Evolutionary conservation across 2,888 invertebrate genomes (phyloP).

Genomic region (Periphyllus acericola): DNA sequence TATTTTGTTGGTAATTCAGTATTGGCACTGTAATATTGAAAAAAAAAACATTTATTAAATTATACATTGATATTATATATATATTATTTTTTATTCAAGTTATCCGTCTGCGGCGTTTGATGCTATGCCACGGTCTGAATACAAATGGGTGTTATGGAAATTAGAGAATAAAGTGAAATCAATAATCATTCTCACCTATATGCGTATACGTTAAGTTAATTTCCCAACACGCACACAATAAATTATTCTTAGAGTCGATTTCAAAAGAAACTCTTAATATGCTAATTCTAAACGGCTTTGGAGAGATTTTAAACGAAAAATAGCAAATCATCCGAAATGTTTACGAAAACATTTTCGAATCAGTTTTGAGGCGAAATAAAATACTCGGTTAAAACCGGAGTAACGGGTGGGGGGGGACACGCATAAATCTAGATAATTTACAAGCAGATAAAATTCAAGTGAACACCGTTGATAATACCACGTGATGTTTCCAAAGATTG

Average conservation of each 20-base stretch:
- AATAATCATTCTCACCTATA: slow-evolving; percentile 14
- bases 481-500: too few relatives aligned
- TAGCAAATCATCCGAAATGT: slow-evolving; percentile 20
- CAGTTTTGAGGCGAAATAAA: not conserved
- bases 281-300: slow-evolving; percentile 9
- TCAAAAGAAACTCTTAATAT: slow-evolving; percentile 10
- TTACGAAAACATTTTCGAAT: slow-evolving; percentile 6
- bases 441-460: too few relatives aligned
- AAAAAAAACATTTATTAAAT: too few relatives aligned
- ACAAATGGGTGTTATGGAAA: not conserved
- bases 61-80: too few relatives aligned
- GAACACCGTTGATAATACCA: too few relatives aligned
- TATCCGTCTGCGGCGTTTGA: too few relatives aligned
- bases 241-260: not conserved
- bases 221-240: slow-evolving; percentile 27
- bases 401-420: not conserved
- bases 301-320: slow-evolving; percentile 3
- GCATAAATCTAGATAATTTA: too few relatives aligned
- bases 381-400: slow-evolving; percentile 2
- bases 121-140: too few relatives aligned
- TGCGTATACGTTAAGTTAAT: not conserved
- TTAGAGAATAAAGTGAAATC: slow-evolving; percentile 17
- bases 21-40: too few relatives aligned
- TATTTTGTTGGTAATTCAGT: too few relatives aligned
- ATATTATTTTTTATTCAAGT: too few relatives aligned